Conservation (phyloP, 2,113 vertebrate species). For the Naja naja region DNA sequence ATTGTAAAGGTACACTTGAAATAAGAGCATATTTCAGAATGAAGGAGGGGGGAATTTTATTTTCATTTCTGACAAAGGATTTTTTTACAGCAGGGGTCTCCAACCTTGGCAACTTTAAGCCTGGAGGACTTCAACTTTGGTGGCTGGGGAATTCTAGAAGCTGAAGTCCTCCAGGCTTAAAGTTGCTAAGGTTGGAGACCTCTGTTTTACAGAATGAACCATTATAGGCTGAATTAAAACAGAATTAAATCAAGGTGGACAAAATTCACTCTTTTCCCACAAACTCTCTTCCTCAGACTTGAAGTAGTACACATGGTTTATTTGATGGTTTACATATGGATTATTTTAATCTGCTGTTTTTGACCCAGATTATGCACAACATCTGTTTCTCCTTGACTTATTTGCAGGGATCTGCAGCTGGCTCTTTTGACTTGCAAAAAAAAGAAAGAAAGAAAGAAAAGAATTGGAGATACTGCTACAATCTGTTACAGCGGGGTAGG, state of each 20-base stretch:
- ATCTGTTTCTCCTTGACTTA: conserved; percentile 62
- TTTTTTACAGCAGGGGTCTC: not conserved
- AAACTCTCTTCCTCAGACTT: not conserved
- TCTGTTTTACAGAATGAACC: not conserved
- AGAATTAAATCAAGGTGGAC: not conserved
- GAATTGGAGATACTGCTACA: not conserved
- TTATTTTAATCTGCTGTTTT: conserved; percentile 59
- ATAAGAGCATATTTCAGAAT: not conserved
- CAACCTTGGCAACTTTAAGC: too few relatives aligned
- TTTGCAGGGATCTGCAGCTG: conserved; percentile 60
- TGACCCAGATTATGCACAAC: conserved; percentile 69
- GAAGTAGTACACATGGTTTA: conserved; percentile 7
- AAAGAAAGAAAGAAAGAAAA: not conserved
- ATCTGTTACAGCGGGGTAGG: not conserved
- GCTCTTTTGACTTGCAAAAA: conserved; percentile 10
- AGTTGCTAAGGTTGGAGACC: too few relatives aligned
- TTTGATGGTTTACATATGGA: conserved; percentile 20
- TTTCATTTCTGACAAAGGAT: not conserved
- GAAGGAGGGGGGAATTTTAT: not conserved
- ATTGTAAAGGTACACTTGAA: not conserved
- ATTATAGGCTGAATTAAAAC: not conserved
- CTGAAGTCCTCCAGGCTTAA: too few relatives aligned
- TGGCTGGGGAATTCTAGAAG: too few relatives aligned
- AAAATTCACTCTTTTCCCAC: not conserved
- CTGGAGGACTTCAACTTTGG: too few relatives aligned